Evolutionary conservation across 1,140 invertebrate species (phyloP).

Genomic region (Parasteatoda tepidariorum): DNA sequence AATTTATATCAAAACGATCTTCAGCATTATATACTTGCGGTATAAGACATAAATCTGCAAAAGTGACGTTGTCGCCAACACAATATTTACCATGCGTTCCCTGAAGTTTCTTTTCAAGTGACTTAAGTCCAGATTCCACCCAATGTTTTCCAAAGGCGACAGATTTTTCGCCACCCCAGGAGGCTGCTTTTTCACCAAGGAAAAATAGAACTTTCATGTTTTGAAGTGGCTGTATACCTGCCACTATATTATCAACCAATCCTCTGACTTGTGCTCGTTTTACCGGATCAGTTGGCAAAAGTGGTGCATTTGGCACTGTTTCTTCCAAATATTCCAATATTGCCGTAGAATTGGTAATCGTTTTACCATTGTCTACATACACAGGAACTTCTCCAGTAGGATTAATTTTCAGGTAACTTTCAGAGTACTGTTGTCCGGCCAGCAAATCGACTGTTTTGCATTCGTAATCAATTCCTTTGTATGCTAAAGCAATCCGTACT

Average conservation of each 20-base stretch:
- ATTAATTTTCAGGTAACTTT: slow-evolving; percentile 90
- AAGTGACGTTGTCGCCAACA: slow-evolving; percentile 91
- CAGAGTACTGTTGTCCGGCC: slow-evolving; percentile 79
- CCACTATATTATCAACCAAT: slow-evolving; percentile 85
- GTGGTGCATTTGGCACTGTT: slow-evolving; percentile 82
- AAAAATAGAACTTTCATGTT: slow-evolving; percentile 89
- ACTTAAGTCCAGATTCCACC: slow-evolving; percentile 75
- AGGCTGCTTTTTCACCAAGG: slow-evolving; percentile 65
- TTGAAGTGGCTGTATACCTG: slow-evolving; percentile 95
- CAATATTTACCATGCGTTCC: slow-evolving; percentile 91
- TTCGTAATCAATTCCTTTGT: slow-evolving; percentile 96
- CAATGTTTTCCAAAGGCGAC: no score
- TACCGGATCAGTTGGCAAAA: slow-evolving; percentile 87
- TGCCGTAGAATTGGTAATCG: slow-evolving; percentile 73
- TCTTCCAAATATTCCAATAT: slow-evolving; percentile 97
- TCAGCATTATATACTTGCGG: slow-evolving; percentile 77
- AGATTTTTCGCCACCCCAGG: slow-evolving; percentile 85
- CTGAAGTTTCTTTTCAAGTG: slow-evolving; percentile 87
- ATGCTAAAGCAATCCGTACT: slow-evolving; percentile 78
- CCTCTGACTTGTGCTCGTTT: slow-evolving; percentile 84
- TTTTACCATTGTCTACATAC: slow-evolving; percentile 80
- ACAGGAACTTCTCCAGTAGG: slow-evolving; percentile 95
- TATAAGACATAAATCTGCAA: slow-evolving; percentile 95
- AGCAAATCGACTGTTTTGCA: slow-evolving; percentile 91
- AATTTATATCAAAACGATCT: slow-evolving; percentile 87